Percentiles rank a stretch among this genome's conserved stretches.
These are phyloP conservation scores for Synergus japonicus DNA, from an alignment of 2,888 invertebrate species.

Conservation along the genomic window DNA sequence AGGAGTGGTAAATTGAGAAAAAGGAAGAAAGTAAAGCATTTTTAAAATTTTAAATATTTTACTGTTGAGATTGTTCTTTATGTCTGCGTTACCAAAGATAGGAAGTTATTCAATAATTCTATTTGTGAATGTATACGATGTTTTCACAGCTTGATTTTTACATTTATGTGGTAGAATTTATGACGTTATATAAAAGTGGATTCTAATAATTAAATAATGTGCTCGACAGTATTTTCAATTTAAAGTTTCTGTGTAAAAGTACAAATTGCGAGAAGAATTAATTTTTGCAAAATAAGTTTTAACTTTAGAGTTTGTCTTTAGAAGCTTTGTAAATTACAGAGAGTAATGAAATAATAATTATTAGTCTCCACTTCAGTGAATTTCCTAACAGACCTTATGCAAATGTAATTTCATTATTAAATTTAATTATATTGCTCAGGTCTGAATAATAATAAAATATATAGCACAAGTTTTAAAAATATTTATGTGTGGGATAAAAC, in stretches of 20 bases:
- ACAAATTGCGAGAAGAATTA: not conserved
- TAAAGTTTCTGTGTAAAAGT: not conserved
- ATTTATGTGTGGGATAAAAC: not conserved
- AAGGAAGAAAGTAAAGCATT: not conserved
- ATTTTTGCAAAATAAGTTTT: not conserved
- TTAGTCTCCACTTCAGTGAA: not conserved
- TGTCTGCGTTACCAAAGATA: conserved; percentile 1
- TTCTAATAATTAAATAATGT: conserved; percentile 4
- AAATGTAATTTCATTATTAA: not conserved
- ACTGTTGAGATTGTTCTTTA: conserved; percentile 25
- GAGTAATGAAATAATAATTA: not conserved
- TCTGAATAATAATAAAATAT: not conserved
- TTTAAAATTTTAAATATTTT: conserved; percentile 18
- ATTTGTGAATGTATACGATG: not conserved
- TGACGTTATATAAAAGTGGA: conserved; percentile 21
- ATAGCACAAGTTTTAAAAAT: conserved; percentile 31
- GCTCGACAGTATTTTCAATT: not conserved
- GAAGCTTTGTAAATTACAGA: not conserved
- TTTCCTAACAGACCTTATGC: not conserved
- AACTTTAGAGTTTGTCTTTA: not conserved
- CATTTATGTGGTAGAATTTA: conserved; percentile 35
- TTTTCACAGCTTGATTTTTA: conserved; percentile 35
- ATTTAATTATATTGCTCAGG: not conserved
- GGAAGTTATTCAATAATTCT: conserved; percentile 20
- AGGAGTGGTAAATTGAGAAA: not conserved